A percentile compares a stretch with the other conserved stretches of the same genome.
Conservation (phyloP, 2,888 invertebrate genomes). For the Druceiella hillmani region DNA sequence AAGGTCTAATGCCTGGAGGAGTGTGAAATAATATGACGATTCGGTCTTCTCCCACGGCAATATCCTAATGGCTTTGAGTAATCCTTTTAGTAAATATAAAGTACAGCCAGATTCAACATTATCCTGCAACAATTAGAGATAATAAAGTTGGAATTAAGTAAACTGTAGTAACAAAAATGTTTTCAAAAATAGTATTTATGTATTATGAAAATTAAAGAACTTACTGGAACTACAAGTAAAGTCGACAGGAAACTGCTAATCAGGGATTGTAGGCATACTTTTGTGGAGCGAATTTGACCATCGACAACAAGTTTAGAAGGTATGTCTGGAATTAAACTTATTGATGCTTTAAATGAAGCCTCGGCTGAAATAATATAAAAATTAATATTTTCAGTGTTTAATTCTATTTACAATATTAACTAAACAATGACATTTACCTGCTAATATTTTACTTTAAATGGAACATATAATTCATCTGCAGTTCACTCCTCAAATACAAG, state of each 20-base stretch:
- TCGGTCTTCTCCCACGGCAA: slow-evolving; percentile 66
- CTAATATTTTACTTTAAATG: too few relatives aligned
- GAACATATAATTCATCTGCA: too few relatives aligned
- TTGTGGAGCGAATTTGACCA: slow-evolving; percentile 67
- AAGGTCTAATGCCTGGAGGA: slow-evolving; percentile 72
- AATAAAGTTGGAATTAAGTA: slow-evolving; percentile 2
- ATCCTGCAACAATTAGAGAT: slow-evolving; percentile 52
- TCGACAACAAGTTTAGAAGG: slow-evolving; percentile 66
- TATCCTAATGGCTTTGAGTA: slow-evolving; percentile 75
- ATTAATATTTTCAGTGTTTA: too few relatives aligned
- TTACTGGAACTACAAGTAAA: slow-evolving; percentile 75
- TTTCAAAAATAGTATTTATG: slow-evolving; percentile 9
- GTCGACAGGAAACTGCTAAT: slow-evolving; percentile 76
- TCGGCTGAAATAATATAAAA: slow-evolving; percentile 75
- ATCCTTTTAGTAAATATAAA: slow-evolving; percentile 71
- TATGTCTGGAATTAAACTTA: slow-evolving; percentile 74
- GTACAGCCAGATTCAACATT: slow-evolving; percentile 81
- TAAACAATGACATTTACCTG: too few relatives aligned
- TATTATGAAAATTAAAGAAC: slow-evolving; percentile 25
- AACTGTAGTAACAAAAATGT: background rate
- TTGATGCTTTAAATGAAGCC: slow-evolving; percentile 87
- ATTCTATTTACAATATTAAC: too few relatives aligned
- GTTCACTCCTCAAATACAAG: too few relatives aligned
- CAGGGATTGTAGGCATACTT: slow-evolving; percentile 64
- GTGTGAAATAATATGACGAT: slow-evolving; percentile 60